Evolutionary conservation across 2,113 vertebrate genomes (phyloP).

Genomic region (Aegypius monachus): DNA sequence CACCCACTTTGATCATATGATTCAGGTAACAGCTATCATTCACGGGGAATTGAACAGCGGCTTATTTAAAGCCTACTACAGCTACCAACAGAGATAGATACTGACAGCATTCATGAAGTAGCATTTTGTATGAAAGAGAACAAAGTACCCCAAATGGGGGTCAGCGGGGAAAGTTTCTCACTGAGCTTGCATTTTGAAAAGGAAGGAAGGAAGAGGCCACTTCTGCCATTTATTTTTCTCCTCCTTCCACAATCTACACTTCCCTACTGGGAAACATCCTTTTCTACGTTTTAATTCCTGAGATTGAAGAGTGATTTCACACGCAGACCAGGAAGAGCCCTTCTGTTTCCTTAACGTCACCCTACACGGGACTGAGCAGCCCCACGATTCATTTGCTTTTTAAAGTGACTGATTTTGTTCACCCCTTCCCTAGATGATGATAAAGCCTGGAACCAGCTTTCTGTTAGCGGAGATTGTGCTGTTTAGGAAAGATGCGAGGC

Average conservation of each 20-base stretch:
- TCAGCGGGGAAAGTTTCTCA: background rate
- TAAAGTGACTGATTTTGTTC: background rate
- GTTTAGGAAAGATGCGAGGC: background rate
- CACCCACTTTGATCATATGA: background rate
- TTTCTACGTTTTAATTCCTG: conserved; percentile 12
- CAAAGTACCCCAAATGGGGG: background rate
- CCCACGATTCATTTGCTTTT: rapidly evolving
- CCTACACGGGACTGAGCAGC: background rate
- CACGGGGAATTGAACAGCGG: background rate
- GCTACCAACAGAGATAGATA: background rate
- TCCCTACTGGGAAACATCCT: background rate
- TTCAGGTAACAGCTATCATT: background rate
- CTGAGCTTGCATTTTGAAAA: background rate
- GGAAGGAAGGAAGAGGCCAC: background rate
- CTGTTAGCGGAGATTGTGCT: background rate
- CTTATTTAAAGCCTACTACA: background rate
- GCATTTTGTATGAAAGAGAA: background rate
- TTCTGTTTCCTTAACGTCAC: background rate
- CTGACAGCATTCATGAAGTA: background rate
- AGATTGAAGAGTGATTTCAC: conserved; percentile 13
- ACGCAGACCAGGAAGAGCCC: background rate
- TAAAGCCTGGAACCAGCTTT: background rate
- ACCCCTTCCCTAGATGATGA: background rate
- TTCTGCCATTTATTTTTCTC: background rate
- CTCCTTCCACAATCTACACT: background rate